Percentiles rank a stretch among this genome's conserved stretches.
phyloP scores from a whole-genome alignment of 2,888 invertebrate genomes.

The Blastobasis lacticolella region DNA sequence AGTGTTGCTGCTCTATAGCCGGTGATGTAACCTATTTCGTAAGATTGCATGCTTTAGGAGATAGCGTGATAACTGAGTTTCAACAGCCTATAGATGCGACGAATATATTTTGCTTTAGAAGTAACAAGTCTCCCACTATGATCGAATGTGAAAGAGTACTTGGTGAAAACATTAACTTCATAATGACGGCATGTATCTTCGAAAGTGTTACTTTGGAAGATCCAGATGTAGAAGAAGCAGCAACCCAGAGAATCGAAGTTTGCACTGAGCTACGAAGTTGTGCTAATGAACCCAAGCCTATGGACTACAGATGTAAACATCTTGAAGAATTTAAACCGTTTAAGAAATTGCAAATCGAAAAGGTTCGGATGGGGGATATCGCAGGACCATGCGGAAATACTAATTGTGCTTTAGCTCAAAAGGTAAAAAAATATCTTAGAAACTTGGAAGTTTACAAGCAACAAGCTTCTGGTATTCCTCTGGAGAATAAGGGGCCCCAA shows the following conservation, averaged over 20 bases:
- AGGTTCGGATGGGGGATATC: slow-evolving; percentile 65
- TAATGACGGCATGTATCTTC: slow-evolving; percentile 57
- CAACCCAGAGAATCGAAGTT: slow-evolving; percentile 47
- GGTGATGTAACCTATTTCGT: slow-evolving; percentile 64
- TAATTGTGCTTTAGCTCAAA: slow-evolving; percentile 58
- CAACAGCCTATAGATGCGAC: slow-evolving; percentile 56
- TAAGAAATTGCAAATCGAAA: slow-evolving; percentile 45
- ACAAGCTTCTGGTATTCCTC: slow-evolving; percentile 29
- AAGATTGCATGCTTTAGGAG: slow-evolving; percentile 65
- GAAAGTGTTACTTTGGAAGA: slow-evolving; percentile 62
- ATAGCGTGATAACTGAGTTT: slow-evolving; percentile 58
- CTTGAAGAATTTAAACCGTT: slow-evolving; percentile 15
- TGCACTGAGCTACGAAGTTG: slow-evolving; percentile 60
- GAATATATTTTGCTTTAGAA: slow-evolving; percentile 56
- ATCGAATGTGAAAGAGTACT: slow-evolving; percentile 55
- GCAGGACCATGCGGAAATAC: slow-evolving; percentile 61
- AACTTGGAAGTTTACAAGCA: slow-evolving; percentile 49
- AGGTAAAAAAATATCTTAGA: slow-evolving; percentile 55
- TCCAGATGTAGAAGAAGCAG: slow-evolving; percentile 38
- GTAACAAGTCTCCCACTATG: slow-evolving; percentile 60
- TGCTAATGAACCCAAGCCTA: slow-evolving; percentile 22
- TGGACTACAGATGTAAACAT: slow-evolving; percentile 29
- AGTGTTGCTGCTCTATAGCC: slow-evolving; percentile 48
- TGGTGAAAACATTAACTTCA: slow-evolving; percentile 58
- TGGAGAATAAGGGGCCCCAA: slow-evolving; percentile 18